These are phyloP conservation scores for Diadophis punctatus DNA, from an alignment of 2,113 vertebrate species.

Conservation along the genomic window DNA sequence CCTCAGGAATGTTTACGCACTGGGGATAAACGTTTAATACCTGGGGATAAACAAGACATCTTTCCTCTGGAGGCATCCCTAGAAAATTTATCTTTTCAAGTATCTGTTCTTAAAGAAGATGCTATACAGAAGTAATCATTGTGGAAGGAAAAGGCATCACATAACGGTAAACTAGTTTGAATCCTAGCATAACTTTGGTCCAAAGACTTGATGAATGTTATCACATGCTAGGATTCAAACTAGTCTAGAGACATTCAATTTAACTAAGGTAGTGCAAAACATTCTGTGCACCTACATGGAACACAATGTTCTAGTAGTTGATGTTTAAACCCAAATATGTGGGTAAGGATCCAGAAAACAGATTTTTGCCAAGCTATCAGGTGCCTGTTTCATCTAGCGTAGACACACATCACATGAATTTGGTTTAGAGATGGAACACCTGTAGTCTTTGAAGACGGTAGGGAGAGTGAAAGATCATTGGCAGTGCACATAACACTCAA, in stretches of 20 bases:
- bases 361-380: not conserved
- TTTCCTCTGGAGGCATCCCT: not conserved
- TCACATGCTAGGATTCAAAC: not conserved
- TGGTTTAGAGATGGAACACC: not conserved
- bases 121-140: not conserved
- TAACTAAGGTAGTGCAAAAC: not conserved
- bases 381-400: not conserved
- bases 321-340: too few relatives aligned
- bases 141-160: not conserved
- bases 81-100: not conserved
- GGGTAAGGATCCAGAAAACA: not conserved
- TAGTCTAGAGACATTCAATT: not conserved
- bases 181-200: not conserved
- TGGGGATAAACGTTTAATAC: not conserved
- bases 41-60: not conserved
- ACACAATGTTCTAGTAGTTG: not conserved
- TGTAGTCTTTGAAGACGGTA: not conserved
- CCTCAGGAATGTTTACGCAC: not conserved
- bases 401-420: not conserved
- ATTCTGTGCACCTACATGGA: not conserved
- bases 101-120: not conserved
- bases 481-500: not conserved
- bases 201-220: not conserved
- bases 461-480: not conserved
- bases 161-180: too few relatives aligned